Conservation (phyloP, 2,113 vertebrate species). For the Trinectes maculatus region DNA sequence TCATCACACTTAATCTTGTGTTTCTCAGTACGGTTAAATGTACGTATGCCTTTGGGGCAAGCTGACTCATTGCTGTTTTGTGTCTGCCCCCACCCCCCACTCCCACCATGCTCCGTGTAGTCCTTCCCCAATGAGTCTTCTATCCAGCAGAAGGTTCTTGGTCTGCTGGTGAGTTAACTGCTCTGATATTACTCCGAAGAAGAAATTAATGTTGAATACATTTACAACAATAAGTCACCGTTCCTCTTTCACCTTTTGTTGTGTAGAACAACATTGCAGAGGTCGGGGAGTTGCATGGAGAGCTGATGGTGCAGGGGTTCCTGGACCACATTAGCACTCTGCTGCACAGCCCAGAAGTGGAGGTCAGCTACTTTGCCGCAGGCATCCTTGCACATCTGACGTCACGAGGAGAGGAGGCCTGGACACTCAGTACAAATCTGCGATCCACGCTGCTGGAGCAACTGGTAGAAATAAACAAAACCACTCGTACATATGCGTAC, state of each 20-base stretch:
- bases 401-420: slow-evolving; percentile 93
- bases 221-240: not conserved
- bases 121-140: slow-evolving; percentile 97
- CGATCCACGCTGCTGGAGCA: slow-evolving; percentile 90
- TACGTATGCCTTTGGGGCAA: not conserved
- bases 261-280: slow-evolving; percentile 97
- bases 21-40: slow-evolving; percentile 1
- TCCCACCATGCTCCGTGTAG: slow-evolving; percentile 69
- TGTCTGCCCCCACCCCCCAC: not conserved
- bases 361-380: slow-evolving; percentile 98
- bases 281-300: slow-evolving; percentile 93
- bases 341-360: slow-evolving; percentile 94
- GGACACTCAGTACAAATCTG: slow-evolving; percentile 88
- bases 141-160: slow-evolving; percentile 98
- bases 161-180: slow-evolving; percentile 90
- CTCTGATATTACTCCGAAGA: not conserved
- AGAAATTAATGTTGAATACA: not conserved
- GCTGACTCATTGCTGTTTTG: slow-evolving; percentile 52
- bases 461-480: slow-evolving; percentile 81
- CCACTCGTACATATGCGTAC: too few species aligned
- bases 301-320: slow-evolving; percentile 96
- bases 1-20: slow-evolving; percentile 4
- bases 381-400: slow-evolving; percentile 97
- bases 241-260: not conserved
- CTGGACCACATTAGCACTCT: slow-evolving; percentile 95